A percentile compares a stretch with the other conserved stretches of the same genome.
These are phyloP conservation scores for Patella ulyssiponensis DNA, from an alignment of 2,888 invertebrate species.

Conservation along the genomic window DNA sequence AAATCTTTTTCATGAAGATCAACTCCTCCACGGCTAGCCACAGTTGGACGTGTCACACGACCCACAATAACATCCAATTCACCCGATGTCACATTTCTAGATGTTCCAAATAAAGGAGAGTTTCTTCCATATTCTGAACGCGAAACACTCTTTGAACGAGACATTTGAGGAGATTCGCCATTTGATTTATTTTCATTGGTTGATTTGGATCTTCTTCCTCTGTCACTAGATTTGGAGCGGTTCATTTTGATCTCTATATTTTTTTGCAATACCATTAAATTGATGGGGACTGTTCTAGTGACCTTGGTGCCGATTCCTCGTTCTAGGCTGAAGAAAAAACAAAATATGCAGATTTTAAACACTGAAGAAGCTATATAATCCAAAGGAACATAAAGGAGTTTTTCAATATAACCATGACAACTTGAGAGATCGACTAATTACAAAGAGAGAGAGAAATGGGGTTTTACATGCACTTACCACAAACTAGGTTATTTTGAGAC, in stretches of 20 bases:
- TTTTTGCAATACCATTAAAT: no score
- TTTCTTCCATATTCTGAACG: background rate
- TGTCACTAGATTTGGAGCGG: background rate
- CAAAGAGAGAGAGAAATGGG: no score
- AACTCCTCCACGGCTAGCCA: slow-evolving; percentile 57
- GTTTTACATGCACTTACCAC: no score
- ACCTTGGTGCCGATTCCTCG: no score
- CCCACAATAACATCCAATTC: slow-evolving; percentile 52
- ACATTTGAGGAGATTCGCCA: background rate
- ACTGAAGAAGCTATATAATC: no score
- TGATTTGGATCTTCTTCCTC: background rate
- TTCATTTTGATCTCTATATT: background rate
- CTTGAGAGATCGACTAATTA: no score
- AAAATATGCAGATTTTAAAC: no score
- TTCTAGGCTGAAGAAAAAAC: no score
- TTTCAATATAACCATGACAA: no score
- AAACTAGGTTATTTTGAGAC: no score
- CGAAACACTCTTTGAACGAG: background rate
- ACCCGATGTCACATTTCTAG: slow-evolving; percentile 27
- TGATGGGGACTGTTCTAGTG: no score
- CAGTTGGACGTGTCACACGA: slow-evolving; percentile 57
- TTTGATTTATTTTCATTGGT: background rate
- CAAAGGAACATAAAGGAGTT: no score
- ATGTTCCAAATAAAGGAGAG: background rate
- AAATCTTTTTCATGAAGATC: slow-evolving; percentile 48